These are phyloP conservation scores for Lacanobia oleracea DNA, from an alignment of 2,888 invertebrate genomes.

Conservation along the genomic window DNA sequence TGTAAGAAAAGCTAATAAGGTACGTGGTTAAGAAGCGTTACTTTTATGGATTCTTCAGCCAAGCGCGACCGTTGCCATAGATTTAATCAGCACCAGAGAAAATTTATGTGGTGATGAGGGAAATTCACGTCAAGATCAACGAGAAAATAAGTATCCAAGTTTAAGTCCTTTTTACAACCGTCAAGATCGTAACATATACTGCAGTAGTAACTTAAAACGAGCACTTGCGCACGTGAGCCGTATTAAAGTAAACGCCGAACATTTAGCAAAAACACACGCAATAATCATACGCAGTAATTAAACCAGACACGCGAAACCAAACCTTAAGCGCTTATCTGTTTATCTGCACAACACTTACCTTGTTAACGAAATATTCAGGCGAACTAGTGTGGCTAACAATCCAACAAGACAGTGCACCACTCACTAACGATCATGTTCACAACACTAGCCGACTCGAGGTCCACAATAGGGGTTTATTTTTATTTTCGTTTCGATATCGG, in stretches of 20 bases:
- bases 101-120: background rate
- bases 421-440: constrained; percentile 61
- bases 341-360: constrained; percentile 58
- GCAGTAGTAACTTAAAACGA: constrained; percentile 21
- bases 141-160: constrained; percentile 10
- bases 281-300: constrained; percentile 64
- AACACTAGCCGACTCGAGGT: constrained; percentile 58
- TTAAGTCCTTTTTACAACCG: constrained; percentile 12
- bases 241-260: constrained; percentile 28
- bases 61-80: constrained; percentile 23
- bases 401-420: constrained; percentile 58
- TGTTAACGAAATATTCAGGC: constrained; percentile 30
- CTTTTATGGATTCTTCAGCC: constrained; percentile 15
- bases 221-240: constrained; percentile 22
- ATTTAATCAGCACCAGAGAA: constrained; percentile 25
- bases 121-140: background rate
- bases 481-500: constrained; percentile 67
- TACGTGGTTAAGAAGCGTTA: constrained; percentile 14
- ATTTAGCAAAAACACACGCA: constrained; percentile 57
- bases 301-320: constrained; percentile 36
- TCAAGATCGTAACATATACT: constrained; percentile 8
- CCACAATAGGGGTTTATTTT: constrained; percentile 69
- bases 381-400: constrained; percentile 61
- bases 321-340: constrained; percentile 50
- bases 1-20: constrained; percentile 16